Percentiles rank a stretch among this genome's conserved stretches.
Conservation (phyloP, 2,113 vertebrate genomes). For the Pterocles gutturalis region DNA sequence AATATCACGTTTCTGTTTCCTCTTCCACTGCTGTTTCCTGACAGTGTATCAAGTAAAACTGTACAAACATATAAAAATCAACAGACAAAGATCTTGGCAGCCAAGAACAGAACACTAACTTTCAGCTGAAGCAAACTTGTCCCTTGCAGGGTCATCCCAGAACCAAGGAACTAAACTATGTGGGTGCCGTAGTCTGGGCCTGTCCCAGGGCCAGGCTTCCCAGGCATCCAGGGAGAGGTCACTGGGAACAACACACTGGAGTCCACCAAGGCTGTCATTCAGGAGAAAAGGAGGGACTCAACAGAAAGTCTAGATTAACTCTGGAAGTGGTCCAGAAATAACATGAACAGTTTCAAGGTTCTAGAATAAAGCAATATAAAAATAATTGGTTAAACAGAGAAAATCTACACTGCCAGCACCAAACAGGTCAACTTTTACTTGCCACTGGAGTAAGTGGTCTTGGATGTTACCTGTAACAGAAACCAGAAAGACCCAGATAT, state of each 20-base stretch:
- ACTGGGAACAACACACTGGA: neutral
- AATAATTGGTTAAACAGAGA: neutral
- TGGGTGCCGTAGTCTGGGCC: neutral
- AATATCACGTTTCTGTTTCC: neutral
- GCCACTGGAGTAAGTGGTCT: neutral
- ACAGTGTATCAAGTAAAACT: neutral
- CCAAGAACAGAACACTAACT: neutral
- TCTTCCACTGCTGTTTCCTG: neutral
- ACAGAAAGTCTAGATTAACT: neutral
- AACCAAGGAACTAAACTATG: neutral
- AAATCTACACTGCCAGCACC: neutral
- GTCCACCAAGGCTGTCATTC: neutral
- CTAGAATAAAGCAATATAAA: neutral
- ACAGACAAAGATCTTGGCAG: neutral
- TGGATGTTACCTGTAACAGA: neutral
- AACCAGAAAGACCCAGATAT: neutral
- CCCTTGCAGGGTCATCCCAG: neutral
- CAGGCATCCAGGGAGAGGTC: neutral
- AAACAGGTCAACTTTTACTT: neutral
- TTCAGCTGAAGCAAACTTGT: neutral
- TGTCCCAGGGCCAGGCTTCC: neutral
- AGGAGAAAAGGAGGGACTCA: neutral
- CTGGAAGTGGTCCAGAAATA: neutral
- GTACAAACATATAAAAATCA: neutral
- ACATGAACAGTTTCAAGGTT: neutral